A percentile compares a stretch with the other conserved stretches of the same genome.
Evolutionary conservation across 2,113 vertebrate species (phyloP).

Genomic region (Rallus limicola): DNA sequence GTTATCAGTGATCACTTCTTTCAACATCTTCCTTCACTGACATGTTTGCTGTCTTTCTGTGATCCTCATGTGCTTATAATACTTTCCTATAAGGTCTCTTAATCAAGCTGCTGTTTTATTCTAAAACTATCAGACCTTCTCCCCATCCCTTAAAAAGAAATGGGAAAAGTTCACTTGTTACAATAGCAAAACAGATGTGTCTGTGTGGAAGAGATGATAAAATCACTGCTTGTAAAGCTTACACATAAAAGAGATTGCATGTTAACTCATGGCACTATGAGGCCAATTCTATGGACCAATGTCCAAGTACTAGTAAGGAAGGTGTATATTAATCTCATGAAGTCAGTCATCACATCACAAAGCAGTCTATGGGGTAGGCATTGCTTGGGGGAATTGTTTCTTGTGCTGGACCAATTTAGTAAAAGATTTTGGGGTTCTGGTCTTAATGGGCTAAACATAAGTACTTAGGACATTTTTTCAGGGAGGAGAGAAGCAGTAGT

Average conservation of each 20-base stretch:
- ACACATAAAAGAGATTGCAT: background rate
- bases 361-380: background rate
- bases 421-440: background rate
- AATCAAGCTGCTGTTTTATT: background rate
- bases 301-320: background rate
- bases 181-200: background rate
- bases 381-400: background rate
- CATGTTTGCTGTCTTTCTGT: background rate
- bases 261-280: background rate
- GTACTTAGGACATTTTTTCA: background rate
- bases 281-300: background rate
- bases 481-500: background rate
- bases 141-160: background rate
- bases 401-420: background rate
- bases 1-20: background rate
- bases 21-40: background rate
- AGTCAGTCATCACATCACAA: background rate
- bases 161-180: background rate
- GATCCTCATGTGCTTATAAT: background rate
- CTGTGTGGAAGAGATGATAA: background rate
- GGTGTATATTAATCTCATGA: background rate
- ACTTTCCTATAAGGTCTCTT: background rate
- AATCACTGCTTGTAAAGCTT: background rate
- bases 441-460: background rate
- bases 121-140: background rate